Evolutionary conservation across 1,140 invertebrate genomes (phyloP).

Genomic region (Drosophila repleta): DNA sequence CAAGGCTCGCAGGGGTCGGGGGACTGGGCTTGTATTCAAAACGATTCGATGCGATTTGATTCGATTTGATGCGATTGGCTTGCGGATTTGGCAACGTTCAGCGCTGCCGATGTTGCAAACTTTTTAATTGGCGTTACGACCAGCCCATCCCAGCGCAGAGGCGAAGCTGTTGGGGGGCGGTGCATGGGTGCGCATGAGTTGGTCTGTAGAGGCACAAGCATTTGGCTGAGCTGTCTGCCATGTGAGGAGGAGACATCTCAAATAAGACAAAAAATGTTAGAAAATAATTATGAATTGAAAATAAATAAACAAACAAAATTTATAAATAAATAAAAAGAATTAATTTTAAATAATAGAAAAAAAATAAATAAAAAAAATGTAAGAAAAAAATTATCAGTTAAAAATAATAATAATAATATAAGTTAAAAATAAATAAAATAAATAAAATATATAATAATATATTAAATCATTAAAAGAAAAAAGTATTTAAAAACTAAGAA

Average conservation of each 20-base stretch:
- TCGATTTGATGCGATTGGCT: conserved; percentile 46
- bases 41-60: conserved; percentile 41
- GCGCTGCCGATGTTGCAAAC: conserved; percentile 23
- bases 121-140: conserved; percentile 49
- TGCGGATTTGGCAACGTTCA: conserved; percentile 40
- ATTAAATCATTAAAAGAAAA: not conserved
- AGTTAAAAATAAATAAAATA: no score
- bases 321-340: no score
- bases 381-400: no score
- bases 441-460: not conserved
- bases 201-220: not conserved
- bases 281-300: no score
- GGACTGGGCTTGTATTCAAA: conserved; percentile 21
- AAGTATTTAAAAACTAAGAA: no score
- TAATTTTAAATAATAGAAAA: no score
- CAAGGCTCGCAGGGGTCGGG: not conserved
- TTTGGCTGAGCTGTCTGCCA: not conserved
- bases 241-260: no score
- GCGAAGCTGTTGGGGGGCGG: not conserved
- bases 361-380: no score
- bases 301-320: not conserved
- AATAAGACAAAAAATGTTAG: no score
- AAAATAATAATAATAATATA: no score
- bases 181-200: not conserved
- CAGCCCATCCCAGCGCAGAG: not conserved